Evolutionary conservation across 2,113 vertebrate species (phyloP), one percentile per base, ranked within the genome.

Genomic region (Oceanodroma tethys): DNA sequence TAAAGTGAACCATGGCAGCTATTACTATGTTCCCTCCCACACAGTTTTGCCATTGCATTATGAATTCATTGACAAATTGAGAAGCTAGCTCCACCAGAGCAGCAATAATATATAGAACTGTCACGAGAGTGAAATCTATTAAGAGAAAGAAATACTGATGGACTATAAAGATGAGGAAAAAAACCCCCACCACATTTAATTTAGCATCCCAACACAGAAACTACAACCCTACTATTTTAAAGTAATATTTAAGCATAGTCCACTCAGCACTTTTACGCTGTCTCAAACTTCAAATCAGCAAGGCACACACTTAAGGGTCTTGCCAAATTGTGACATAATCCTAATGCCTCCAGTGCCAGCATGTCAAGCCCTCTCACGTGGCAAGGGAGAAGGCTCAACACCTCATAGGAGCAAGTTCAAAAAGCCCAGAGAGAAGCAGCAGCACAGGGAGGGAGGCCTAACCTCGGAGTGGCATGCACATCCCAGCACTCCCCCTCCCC

Each of bases 251-350:
- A 79, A 72, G 47, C 27, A 34, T 36, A 85, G 66, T 42, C 53
- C 59, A 43, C 43, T 90, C 81, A 86, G 74, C 58, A 73, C 50
- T 80, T 70, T 45, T 9, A 60, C 0, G 0, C 58, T 32, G 66
- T 32, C 62, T 72, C 59, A 76, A 45, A 86, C 32, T 53, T 65
- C 55, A 20, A 34, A 94, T 93, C 40, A 81, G 25, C 36, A 72
- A 93, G 58, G 47, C n/a, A 86, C 21, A 48, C 9, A 10, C 30
- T 34, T 65, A 56, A 58, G 47, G 25, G 23, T 50, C 73, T 81
- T 93, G 90, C 66, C 86, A 90, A 88, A 95, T 12, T 71, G 52
- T 92, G 73, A 92, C 59, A 82, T 56, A 83, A 91, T 93, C 67
- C 62, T 88, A 81, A 91, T 70, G 78, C 43, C 42, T 88, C n/a